Percentiles rank a stretch among this genome's conserved stretches.
Conservation (phyloP, 2,888 invertebrate genomes). For the Dexiosoma caninum region DNA sequence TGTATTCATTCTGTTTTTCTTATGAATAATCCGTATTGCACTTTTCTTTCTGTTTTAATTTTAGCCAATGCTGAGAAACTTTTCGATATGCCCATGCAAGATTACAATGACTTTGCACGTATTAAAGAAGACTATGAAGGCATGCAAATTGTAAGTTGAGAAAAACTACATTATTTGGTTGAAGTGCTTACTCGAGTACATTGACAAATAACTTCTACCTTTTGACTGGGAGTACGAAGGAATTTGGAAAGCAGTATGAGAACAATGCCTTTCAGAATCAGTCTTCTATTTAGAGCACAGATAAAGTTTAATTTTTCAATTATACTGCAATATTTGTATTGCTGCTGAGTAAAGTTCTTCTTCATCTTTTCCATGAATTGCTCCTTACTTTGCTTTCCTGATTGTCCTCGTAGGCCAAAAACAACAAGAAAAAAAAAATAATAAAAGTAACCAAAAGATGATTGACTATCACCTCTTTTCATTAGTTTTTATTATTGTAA, state of each 20-base stretch:
- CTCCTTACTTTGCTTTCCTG: neutral
- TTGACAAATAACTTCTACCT: neutral
- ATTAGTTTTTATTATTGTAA: no score
- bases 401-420: neutral
- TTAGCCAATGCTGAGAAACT: constrained; percentile 87
- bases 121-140: constrained; percentile 82
- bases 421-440: neutral
- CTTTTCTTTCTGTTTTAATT: constrained; percentile 2
- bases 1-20: constrained; percentile 56
- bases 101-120: constrained; percentile 86
- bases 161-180: constrained; percentile 1
- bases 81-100: constrained; percentile 91
- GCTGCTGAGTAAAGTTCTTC: constrained; percentile 39
- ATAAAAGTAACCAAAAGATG: constrained; percentile 35
- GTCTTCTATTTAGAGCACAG: constrained; percentile 35
- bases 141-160: constrained; percentile 80
- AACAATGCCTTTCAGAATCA: neutral
- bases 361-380: neutral
- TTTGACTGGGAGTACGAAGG: neutral
- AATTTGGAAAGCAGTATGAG: neutral
- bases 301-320: constrained; percentile 66
- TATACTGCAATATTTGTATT: constrained; percentile 63
- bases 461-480: constrained; percentile 49
- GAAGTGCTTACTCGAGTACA: neutral
- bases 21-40: constrained; percentile 33